Evolutionary conservation across 2,113 vertebrate genomes (phyloP), one percentile per base, ranked within the genome.

Genomic region (Scolopax mira): DNA sequence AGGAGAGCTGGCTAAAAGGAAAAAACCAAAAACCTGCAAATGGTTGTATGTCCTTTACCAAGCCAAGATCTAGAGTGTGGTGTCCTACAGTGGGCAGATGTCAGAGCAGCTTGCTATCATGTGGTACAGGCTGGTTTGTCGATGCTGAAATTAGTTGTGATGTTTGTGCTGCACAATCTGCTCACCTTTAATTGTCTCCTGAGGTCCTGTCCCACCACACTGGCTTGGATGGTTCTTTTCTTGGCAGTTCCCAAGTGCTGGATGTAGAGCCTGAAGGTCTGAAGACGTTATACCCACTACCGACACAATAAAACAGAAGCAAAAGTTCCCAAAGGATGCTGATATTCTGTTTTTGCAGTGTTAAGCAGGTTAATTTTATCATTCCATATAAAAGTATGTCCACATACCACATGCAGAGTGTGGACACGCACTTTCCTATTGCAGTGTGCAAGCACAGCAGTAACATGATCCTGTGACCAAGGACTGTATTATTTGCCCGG

Each of bases 1-100:
- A 81, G 60, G 55, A 81, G 89, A 96, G 72, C 69, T 96, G 88
- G 65, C 93, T 97, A 42, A 85, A 88, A 79, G 61, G 8, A 13
- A 51, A 39, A 57, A 24, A 35, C 18, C 18, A 19, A 46, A 46
- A 18, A 30, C 27, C 30, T 72, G 42, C 11, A 35, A 69, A 16
- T 75, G 37, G 10, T 52, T 55, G 62, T 93, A 85, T 97, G 90
- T 93, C 77, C 69, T 82, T 82, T 85, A 31, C 23, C 48, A 72
- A 55, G n/a, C 33, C 3, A 21, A 10, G 8, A 4, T 18, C 3
- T 87, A 37, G 55, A 89, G n/a, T n/a, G n/a, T 37, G 19, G 11
- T 58, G 55, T 61, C 17, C 30, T 82, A 6, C 16, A 85, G 61
- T 35, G 48, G 52, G 22, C 61, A 67, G 52, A 5, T 41, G 10